Evolutionary conservation across 2,113 vertebrate species (phyloP).

Genomic region (sheep (Ovis aries)): DNA sequence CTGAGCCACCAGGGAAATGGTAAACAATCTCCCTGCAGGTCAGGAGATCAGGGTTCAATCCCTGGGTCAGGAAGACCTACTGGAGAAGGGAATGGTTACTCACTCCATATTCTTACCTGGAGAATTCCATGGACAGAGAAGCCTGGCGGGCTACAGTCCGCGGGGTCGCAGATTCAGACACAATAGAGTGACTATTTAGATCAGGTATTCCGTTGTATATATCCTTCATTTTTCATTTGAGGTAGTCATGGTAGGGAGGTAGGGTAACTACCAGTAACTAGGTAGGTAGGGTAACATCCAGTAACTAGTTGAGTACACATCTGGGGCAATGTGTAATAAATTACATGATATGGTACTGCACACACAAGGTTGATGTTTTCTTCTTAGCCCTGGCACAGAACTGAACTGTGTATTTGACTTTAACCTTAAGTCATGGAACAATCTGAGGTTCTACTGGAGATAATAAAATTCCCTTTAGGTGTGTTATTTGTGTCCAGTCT

Average conservation of each 20-base stretch:
- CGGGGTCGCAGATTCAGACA: neutral
- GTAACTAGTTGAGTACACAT: neutral
- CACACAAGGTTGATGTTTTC: neutral
- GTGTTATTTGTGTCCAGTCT: conserved; percentile 1
- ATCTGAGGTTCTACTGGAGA: conserved; percentile 70
- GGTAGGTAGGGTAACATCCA: accelerated
- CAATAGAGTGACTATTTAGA: neutral
- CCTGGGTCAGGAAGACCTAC: neutral
- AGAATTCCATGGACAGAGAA: neutral
- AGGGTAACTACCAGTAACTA: neutral
- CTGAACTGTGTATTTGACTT: conserved; percentile 50
- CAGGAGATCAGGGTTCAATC: neutral
- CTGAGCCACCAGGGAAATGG: neutral
- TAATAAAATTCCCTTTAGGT: conserved; percentile 55
- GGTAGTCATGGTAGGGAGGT: neutral
- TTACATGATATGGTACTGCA: neutral
- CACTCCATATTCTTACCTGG: neutral
- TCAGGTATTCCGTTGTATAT: neutral
- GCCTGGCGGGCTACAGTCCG: neutral
- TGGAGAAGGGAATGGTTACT: neutral
- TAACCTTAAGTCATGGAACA: conserved; percentile 65
- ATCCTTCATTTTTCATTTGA: neutral
- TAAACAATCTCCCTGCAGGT: neutral
- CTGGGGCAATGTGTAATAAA: neutral
- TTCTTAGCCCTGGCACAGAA: neutral